These are phyloP conservation scores for Gandaritis pyraliata DNA, from an alignment of 2,888 invertebrate species.

Conservation along the genomic window DNA sequence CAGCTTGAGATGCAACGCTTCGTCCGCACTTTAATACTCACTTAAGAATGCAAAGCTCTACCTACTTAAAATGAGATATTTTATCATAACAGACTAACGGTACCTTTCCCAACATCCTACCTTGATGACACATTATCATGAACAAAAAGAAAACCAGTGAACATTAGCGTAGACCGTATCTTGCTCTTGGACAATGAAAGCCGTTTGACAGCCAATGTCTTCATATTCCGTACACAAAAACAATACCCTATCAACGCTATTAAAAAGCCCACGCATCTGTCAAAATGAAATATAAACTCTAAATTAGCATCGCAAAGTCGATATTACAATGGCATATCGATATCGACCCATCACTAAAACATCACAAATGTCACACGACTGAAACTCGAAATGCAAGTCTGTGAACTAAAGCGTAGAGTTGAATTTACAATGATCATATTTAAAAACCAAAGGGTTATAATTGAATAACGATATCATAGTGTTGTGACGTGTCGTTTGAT, in stretches of 20 bases:
- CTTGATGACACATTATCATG: constrained; percentile 54
- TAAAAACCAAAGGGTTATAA: constrained; percentile 72
- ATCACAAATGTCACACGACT: constrained; percentile 34
- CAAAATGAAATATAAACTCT: constrained; percentile 41
- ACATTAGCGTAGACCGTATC: constrained; percentile 69
- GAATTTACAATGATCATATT: constrained; percentile 28
- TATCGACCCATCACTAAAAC: constrained; percentile 42
- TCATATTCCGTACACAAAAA: constrained; percentile 75
- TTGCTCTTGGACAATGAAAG: constrained; percentile 61
- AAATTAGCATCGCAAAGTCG: constrained; percentile 37
- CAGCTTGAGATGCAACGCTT: background rate
- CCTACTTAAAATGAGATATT: constrained; percentile 27
- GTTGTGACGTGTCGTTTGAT: constrained; percentile 82
- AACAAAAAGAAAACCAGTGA: constrained; percentile 43
- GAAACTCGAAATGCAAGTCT: constrained; percentile 33
- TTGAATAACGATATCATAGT: constrained; percentile 80
- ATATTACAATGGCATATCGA: constrained; percentile 42
- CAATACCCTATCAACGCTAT: constrained; percentile 75
- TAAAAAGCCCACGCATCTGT: constrained; percentile 51
- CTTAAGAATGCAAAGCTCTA: constrained; percentile 16
- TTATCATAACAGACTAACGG: constrained; percentile 34
- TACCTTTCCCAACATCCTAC: constrained; percentile 38
- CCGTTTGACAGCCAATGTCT: constrained; percentile 75
- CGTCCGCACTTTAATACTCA: background rate
- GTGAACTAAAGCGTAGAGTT: background rate